These are phyloP conservation scores for Salvelinus alpinus DNA, from an alignment of 2,113 vertebrate species.

Conservation along the genomic window DNA sequence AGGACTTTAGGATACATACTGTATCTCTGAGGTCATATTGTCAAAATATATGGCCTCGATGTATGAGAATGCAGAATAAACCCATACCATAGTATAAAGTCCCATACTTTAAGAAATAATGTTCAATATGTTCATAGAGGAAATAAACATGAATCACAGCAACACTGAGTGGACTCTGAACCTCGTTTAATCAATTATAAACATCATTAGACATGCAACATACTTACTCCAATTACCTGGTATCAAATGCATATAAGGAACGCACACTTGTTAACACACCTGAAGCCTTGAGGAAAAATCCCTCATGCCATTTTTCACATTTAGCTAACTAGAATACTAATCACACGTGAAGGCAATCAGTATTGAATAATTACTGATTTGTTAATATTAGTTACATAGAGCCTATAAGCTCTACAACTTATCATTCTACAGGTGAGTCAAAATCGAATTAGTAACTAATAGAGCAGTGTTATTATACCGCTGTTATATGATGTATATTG, in stretches of 20 bases:
- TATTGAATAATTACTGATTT: background rate
- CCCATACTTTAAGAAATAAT: conserved; percentile 1
- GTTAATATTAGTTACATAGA: background rate
- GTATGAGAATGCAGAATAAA: background rate
- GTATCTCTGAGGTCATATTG: background rate
- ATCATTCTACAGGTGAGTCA: background rate
- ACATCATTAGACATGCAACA: background rate
- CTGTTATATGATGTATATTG: background rate
- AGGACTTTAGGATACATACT: background rate
- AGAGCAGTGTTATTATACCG: background rate
- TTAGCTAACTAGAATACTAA: background rate
- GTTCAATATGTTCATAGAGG: background rate
- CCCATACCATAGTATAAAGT: background rate
- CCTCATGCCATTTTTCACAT: background rate
- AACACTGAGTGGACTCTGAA: conserved; percentile 4
- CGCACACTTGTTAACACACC: background rate
- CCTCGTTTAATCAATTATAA: background rate
- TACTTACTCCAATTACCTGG: conserved; percentile 19
- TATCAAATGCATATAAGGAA: background rate
- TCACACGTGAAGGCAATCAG: background rate
- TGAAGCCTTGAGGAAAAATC: background rate
- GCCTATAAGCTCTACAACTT: background rate
- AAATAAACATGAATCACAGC: conserved; percentile 7
- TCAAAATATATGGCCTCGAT: background rate
- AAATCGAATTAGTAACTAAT: background rate